Evolutionary conservation across 2,797 vertebrate species (phyloP), one percentile per base, ranked within the genome.

Genomic region (Mormyrus proboscirostris): DNA sequence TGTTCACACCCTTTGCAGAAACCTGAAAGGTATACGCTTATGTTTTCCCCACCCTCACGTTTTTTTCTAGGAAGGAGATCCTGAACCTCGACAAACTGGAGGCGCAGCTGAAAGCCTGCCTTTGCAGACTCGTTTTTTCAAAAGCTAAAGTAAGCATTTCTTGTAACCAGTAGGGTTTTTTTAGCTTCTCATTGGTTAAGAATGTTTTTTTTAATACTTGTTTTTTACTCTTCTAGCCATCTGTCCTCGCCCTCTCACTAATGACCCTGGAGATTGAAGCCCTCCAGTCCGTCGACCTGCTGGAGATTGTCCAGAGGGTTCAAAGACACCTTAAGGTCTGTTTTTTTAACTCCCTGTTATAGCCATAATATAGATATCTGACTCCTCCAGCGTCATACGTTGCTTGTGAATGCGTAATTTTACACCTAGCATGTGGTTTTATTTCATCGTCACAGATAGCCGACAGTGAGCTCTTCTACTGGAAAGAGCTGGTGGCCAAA

Each of bases 91-190:
- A 99, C 92, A 99, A 97, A 94, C 95, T 99, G 91, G 98, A 99
- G 95, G 98, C 97, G 86, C 97, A 99, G 92, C 95, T 99, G 1
- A 99, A 99, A 97, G 98, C 98, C 95, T 99, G 98, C 90, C 96
- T 97, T 93, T 99, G 98, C 93, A 96, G 97, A 85, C 95, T 99
- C 5, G 94, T 96, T 83, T 99, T 99, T 93, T 99, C 98, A 88
- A 99, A 97, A 97, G 98, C 98, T 86, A 99, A 98, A 97, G 98
- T 99, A 94, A 93, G 96, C 88, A 91, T 88, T 90, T 22, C 12
- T 33, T 88, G 93, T 10, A n/a, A 2, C 86, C 86, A 89, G 8
- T 51, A 4, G 3, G 41, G 16, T 41, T 41, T 44, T 16, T 87
- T 59, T 22, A 6, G 55, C 6, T 41, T 14, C 4, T 8, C 14